Evolutionary conservation across 2,797 vertebrate species (phyloP).

Genomic region (Gadopsis bispinosus): DNA sequence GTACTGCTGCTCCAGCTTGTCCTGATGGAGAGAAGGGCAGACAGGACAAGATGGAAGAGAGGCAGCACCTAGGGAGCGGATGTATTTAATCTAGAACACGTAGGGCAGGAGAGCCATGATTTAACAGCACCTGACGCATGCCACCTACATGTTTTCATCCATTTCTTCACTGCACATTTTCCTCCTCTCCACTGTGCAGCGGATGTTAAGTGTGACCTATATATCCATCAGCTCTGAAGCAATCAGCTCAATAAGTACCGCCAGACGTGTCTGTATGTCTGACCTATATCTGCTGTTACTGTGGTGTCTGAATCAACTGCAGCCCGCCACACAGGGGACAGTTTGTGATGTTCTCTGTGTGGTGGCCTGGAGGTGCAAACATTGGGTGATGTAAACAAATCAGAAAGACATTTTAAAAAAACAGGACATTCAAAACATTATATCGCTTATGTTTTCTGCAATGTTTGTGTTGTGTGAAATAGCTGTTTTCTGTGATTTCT

Average conservation of each 20-base stretch:
- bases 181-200: not conserved
- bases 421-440: not conserved
- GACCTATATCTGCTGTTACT: constrained; percentile 72
- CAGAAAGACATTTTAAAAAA: not conserved
- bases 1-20: constrained; percentile 94
- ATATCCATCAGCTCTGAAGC: constrained; percentile 45
- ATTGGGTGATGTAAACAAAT: not conserved
- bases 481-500: not conserved
- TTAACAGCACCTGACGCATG: not conserved
- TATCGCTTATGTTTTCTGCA: not conserved
- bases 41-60: not conserved
- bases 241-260: constrained; percentile 49
- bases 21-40: constrained; percentile 75
- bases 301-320: constrained; percentile 15
- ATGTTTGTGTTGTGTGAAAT: not conserved
- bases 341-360: not conserved
- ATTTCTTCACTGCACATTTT: constrained; percentile 47
- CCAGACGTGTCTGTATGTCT: constrained; percentile 41
- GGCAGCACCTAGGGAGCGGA: not conserved
- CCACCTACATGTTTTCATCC: constrained; percentile 16
- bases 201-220: constrained; percentile 63
- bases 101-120: not conserved
- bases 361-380: not conserved
- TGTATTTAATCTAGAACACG: not conserved
- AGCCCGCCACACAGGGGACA: not conserved